Base-by-base conservation (phyloP, 1,140 invertebrate genomes). In the Drosophila gunungcola region DNA sequence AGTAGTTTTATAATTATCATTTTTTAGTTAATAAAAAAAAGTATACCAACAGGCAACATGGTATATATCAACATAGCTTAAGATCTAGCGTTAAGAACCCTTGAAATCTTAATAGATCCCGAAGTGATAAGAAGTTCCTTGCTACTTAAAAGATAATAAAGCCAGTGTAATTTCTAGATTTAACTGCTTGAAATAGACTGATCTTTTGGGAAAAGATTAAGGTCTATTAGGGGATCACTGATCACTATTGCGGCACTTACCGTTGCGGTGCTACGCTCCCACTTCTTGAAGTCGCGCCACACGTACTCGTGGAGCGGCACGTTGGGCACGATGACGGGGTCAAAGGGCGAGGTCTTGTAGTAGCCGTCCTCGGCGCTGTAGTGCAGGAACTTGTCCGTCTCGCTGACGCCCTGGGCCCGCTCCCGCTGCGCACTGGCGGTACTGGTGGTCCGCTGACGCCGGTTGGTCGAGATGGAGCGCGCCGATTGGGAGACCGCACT, bases 211-310 rank as follows among this genome's bases (percentile, higher is more conserved):
- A 6, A 25, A 6, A 4, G 21, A 46, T 12, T 11, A 1, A 12
- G 13, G 5, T 12, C 12, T 4, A 25, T 5, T 10, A 9, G 7
- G 9, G 16, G 16, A 10, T 16, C 43, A 38, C 48, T 38, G n/a
- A 42, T 53, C 16, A 51, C 42, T 21, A 41, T n/a, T 64, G 45
- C n/a, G n/a, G 6, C 75, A 93, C 94, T 42, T 41, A 96, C 96
- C 82, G 95, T 70, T 21, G 94, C 94, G 0, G 94, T 93, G 62
- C 93, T 93, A 48, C 95, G 93, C 0, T 94, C 92, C 93, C 94
- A 95, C 84, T 93, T 93, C 2, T 95, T 94, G 11, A 95, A 73
- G 80, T 95, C 93, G 21, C 93, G 89, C 95, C 95, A 96, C 1
- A 96, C 86, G 63, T 94, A 95, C 46, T 96, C 94, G n/a, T 94